Conservation (phyloP, 1,140 invertebrate species). For the Diploscapter pachys region DNA sequence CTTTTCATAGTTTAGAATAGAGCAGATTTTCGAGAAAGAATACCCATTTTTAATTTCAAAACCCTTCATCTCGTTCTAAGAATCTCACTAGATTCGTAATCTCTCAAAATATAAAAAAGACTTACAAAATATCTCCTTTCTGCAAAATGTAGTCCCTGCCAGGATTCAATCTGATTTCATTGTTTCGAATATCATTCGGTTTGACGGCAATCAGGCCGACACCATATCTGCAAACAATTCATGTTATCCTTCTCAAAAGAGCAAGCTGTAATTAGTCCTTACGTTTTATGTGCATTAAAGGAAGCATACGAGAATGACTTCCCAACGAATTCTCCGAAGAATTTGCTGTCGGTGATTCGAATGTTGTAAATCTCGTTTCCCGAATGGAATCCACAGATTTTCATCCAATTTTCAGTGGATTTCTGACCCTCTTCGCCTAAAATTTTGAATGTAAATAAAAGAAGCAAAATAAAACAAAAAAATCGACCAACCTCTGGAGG, state of each 20-base stretch:
- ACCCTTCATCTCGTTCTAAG: too few relatives aligned
- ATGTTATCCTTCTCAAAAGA: background rate
- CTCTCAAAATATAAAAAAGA: too few relatives aligned
- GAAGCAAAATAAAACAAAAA: too few relatives aligned
- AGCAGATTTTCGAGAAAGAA: too few relatives aligned
- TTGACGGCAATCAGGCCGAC: conserved; percentile 90
- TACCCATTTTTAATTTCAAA: too few relatives aligned
- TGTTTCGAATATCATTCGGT: conserved; percentile 79
- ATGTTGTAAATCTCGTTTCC: conserved; percentile 99
- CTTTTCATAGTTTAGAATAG: too few relatives aligned
- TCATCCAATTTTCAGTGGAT: conserved; percentile 93
- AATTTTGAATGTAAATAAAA: too few relatives aligned
- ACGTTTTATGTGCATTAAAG: conserved; percentile 96
- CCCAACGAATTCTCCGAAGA: conserved; percentile 95
- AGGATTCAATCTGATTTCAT: conserved; percentile 85
- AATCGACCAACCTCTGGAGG: conserved; percentile 87
- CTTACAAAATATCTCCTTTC: conserved; percentile 76
- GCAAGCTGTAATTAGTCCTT: conserved; percentile 59
- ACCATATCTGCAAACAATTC: conserved; percentile 72
- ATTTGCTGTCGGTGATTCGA: conserved; percentile 81
- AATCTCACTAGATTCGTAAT: too few relatives aligned
- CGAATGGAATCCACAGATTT: conserved; percentile 90
- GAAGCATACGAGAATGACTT: conserved; percentile 98
- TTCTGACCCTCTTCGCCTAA: conserved; percentile 83
- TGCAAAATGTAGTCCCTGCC: conserved; percentile 97